Evolutionary conservation across 2,113 vertebrate species (phyloP), one percentile per base, ranked within the genome.

Genomic region (Solenodon paradoxus): DNA sequence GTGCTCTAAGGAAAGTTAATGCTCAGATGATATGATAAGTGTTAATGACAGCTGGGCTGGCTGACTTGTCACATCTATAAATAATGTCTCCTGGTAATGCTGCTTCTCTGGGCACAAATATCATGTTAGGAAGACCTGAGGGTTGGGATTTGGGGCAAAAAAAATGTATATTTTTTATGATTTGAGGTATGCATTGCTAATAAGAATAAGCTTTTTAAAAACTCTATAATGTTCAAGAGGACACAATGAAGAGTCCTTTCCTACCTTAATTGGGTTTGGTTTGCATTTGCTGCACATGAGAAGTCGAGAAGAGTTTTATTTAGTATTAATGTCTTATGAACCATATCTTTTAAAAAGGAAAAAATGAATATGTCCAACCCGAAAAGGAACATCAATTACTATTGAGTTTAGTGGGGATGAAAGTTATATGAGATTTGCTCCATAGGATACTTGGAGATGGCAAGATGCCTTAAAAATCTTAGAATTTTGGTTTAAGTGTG

Each of bases 281-380:
- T 35, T 93, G 9, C 66, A 61, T 95, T 94, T 96, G 30, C 26
- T 93, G 40, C 83, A 32, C 69, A 88, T 68, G 55, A 64, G 90
- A 93, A 94, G 35, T 45, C n/a, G 89, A 91, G 28, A 66, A 71
- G 68, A 86, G 2, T 96, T 93, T 92, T 94, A 53, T 59, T 82
- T 89, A 63, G 55, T 88, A 11, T 91, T 90, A 96, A 79, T 84
- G 69, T 63, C 80, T 64, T 94, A 61, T 84, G 64, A 96, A 92
- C 74, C 82, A 94, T 74, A 28, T 75, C 91, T 94, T 45, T 89
- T 96, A 97, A 86, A 89, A 35, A 87, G 32, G 30, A 87, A 59
- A 94, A 96, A 95, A 96, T 96, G 85, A 95, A 92, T 80, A 69
- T 90, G 15, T 40, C n/a, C 64, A 64, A 51, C 45, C 57, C 80